Conservation (phyloP, 1,140 invertebrate species). For the Hesperophylax magnus region DNA sequence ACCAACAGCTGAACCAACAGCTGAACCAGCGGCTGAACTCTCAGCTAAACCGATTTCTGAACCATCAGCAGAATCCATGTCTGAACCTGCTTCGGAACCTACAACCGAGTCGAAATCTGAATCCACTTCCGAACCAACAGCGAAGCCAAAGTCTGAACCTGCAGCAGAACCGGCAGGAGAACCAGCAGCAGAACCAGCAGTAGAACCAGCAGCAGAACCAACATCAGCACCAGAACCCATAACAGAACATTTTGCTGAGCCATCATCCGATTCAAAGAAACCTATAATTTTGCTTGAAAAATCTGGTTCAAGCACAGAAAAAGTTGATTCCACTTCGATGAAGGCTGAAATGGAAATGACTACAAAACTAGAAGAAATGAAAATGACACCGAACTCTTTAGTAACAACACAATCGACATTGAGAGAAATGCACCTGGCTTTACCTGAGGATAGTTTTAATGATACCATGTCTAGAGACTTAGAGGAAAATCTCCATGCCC, state of each 20-base stretch:
- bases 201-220: too few relatives aligned
- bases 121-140: conserved; percentile 1
- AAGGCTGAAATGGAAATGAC: conserved; percentile 35
- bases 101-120: conserved; percentile 41
- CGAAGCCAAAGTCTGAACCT: conserved; percentile 45
- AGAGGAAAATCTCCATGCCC: not conserved
- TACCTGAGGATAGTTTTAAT: conserved; percentile 22
- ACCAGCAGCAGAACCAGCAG: too few relatives aligned
- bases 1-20: conserved; percentile 49
- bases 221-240: too few relatives aligned
- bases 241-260: too few relatives aligned
- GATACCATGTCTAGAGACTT: not conserved
- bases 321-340: not conserved
- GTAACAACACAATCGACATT: not conserved
- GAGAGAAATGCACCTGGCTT: conserved; percentile 20
- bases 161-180: conserved; percentile 47
- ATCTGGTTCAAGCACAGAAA: not conserved
- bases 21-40: conserved; percentile 38
- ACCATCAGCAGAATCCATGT: conserved; percentile 57
- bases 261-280: too few relatives aligned
- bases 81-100: conserved; percentile 57
- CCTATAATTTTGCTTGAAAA: conserved; percentile 7
- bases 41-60: conserved; percentile 54
- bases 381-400: not conserved
- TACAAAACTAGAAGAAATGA: conserved; percentile 30